These are phyloP conservation scores for Drosophila mojavensis DNA, from an alignment of 1,140 invertebrate species.

Conservation along the genomic window DNA sequence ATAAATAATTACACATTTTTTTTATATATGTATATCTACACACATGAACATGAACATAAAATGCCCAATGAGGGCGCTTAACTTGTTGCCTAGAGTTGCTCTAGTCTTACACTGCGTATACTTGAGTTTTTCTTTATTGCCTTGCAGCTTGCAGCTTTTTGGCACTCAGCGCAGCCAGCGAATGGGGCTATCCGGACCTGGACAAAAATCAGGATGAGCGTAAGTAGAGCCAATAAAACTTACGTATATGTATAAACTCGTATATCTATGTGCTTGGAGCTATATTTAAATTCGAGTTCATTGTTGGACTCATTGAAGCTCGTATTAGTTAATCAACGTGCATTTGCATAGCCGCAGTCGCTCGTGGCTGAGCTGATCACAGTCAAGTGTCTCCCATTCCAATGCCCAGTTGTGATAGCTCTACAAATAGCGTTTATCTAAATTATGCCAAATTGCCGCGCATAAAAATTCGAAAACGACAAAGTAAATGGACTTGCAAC, in stretches of 20 bases:
- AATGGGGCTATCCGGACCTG: slow-evolving; percentile 75
- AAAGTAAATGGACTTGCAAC: slow-evolving; percentile 9
- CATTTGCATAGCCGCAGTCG: slow-evolving; percentile 3
- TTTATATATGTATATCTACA: slow-evolving; percentile 14
- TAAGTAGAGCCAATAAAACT: slow-evolving; percentile 65
- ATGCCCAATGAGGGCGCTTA: slow-evolving; percentile 37
- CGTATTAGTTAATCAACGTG: slow-evolving; percentile 76
- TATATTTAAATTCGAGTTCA: slow-evolving; percentile 11
- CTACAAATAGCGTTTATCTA: slow-evolving; percentile 36
- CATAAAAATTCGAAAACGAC: slow-evolving; percentile 54
- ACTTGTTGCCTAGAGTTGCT: slow-evolving; percentile 21
- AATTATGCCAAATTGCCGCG: slow-evolving; percentile 73
- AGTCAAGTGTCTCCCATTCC: slow-evolving; percentile 44
- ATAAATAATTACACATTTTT: background rate
- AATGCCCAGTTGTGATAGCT: slow-evolving; percentile 22
- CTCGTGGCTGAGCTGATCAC: slow-evolving; percentile 37
- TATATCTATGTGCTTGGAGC: no score
- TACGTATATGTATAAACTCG: background rate
- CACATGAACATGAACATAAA: slow-evolving; percentile 6
- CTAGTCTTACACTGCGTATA: slow-evolving; percentile 38
- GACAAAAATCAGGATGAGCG: slow-evolving; percentile 67
- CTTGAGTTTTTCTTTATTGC: slow-evolving; percentile 15
- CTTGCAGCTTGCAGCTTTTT: slow-evolving; percentile 55
- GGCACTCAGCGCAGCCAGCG: slow-evolving; percentile 44
- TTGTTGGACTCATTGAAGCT: slow-evolving; percentile 50